Conservation (phyloP, 2,113 vertebrate species). For the Pampusana beccarii region DNA sequence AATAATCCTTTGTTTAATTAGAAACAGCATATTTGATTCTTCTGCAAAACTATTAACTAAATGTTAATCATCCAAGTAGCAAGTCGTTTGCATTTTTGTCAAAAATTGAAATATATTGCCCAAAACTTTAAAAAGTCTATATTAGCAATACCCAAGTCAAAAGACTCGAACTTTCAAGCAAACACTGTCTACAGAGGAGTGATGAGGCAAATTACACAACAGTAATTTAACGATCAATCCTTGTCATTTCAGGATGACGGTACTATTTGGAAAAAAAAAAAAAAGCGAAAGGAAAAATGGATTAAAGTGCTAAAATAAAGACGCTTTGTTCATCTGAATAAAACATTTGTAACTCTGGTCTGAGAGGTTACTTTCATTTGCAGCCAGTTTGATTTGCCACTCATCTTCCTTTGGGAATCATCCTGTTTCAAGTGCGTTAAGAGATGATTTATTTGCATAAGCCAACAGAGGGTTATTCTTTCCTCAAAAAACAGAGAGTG, state of each 20-base stretch:
- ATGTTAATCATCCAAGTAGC: not conserved
- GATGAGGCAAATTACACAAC: constrained; percentile 61
- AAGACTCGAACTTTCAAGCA: constrained; percentile 65
- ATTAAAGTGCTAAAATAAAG: constrained; percentile 70
- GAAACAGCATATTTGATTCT: not conserved
- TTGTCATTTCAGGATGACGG: constrained; percentile 69
- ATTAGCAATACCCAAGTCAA: not conserved
- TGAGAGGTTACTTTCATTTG: constrained; percentile 59
- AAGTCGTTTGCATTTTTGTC: not conserved
- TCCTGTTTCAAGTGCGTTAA: constrained; percentile 62
- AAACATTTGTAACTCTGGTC: constrained; percentile 62
- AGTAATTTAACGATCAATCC: constrained; percentile 71
- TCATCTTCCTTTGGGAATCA: constrained; percentile 56
- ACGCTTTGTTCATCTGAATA: constrained; percentile 67
- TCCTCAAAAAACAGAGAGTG: constrained; percentile 24
- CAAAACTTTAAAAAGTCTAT: not conserved
- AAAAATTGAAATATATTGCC: not conserved
- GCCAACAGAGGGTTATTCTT: constrained; percentile 58
- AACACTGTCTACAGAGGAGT: constrained; percentile 18
- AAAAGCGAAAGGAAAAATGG: constrained; percentile 41
- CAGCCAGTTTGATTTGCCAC: constrained; percentile 65
- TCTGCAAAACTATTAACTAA: constrained; percentile 17
- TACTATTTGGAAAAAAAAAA: constrained; percentile 31
- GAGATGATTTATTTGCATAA: constrained; percentile 72
- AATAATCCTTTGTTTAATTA: not conserved